A percentile compares a stretch with the other conserved stretches of the same genome.
phyloP scores from a whole-genome alignment of 2,797 vertebrate genomes.

The Melopsittacus undulatus region DNA sequence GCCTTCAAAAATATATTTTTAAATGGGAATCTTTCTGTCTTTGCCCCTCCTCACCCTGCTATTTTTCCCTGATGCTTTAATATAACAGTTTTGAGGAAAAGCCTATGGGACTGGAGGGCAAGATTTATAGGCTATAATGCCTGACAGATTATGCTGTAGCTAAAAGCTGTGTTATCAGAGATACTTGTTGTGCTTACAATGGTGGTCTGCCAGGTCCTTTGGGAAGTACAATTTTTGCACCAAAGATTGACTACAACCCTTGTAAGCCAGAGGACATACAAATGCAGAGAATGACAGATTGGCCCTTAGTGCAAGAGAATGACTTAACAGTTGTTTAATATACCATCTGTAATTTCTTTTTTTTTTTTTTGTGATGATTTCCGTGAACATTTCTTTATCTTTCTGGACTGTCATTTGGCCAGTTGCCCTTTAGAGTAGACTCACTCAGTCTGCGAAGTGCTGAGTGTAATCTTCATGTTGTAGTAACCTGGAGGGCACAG shows the following conservation, averaged over 20 bases:
- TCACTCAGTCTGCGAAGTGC: background rate
- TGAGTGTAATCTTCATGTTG: background rate
- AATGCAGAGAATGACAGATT: background rate
- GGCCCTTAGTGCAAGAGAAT: background rate
- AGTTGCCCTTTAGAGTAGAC: background rate
- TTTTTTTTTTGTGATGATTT: background rate
- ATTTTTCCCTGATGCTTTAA: background rate
- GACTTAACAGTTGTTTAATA: background rate
- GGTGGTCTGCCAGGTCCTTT: background rate
- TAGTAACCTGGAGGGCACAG: background rate
- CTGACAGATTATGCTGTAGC: background rate
- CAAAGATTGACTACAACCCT: background rate
- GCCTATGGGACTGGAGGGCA: background rate
- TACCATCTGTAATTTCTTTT: background rate
- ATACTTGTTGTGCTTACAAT: background rate
- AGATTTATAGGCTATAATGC: background rate
- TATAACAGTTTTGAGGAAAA: background rate
- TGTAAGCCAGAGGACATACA: background rate
- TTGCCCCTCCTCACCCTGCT: background rate
- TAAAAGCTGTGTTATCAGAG: background rate
- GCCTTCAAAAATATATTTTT: background rate
- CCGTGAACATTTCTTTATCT: background rate
- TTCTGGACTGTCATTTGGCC: background rate
- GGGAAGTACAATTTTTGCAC: background rate
- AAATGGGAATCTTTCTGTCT: background rate